phyloP scores from a whole-genome alignment of 2,888 invertebrate genomes.

The Morinoia aosen region DNA sequence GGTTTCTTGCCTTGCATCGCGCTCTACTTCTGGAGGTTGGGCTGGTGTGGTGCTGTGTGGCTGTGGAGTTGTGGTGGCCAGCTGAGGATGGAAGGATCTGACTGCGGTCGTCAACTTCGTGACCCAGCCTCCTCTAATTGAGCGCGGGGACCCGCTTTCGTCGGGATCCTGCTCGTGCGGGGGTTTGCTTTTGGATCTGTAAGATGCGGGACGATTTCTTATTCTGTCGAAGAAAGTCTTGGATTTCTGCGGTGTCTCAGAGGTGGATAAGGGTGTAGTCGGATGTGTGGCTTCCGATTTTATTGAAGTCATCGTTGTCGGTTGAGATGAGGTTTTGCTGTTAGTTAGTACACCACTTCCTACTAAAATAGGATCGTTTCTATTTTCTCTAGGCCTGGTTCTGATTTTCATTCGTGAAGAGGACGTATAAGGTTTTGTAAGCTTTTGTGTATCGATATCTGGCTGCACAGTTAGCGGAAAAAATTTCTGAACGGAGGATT shows the following conservation, averaged over 20 bases:
- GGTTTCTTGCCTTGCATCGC: neutral
- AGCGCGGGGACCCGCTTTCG: neutral
- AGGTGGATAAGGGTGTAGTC: neutral
- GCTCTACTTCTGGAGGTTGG: neutral
- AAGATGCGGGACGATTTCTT: conserved; percentile 21
- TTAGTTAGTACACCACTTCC: neutral
- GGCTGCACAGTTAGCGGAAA: neutral
- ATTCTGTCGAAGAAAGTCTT: conserved; percentile 29
- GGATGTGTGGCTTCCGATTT: neutral
- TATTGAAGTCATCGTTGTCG: neutral
- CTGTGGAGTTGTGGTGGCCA: neutral
- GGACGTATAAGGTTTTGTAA: neutral
- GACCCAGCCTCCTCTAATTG: neutral
- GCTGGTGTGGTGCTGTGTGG: neutral
- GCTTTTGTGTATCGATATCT: neutral
- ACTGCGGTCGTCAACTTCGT: neutral
- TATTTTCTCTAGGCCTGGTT: neutral
- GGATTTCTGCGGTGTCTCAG: neutral
- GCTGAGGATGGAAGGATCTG: neutral
- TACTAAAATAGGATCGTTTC: neutral
- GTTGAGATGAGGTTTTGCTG: neutral
- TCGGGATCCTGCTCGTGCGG: neutral
- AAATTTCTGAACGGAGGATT: neutral
- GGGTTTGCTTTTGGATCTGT: neutral
- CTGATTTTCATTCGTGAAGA: neutral